Evolutionary conservation across 2,888 invertebrate species (phyloP), one percentile per base, ranked within the genome.

Genomic region (Ormia ochracea): DNA sequence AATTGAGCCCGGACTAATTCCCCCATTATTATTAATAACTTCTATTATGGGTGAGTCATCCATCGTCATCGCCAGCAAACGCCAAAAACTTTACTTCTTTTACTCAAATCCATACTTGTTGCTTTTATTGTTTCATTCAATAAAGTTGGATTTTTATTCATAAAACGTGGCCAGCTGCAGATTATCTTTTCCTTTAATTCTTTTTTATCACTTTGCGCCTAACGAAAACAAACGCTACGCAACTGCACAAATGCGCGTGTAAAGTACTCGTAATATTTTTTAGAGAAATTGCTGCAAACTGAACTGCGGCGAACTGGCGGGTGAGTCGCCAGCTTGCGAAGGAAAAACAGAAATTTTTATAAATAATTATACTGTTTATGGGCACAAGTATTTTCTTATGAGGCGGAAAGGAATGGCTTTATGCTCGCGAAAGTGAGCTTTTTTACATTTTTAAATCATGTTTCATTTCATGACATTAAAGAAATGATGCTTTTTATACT

Each of bases 81-180:
- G 52, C 66, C 48, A 65, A 52, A 82, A 75, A n/a, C n/a, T 72
- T 73, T 5, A 52, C 65, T 68, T 72, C 43, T 50, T 36, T 6
- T 43, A 19, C 2, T 26, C n/a, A 23, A 31, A 56, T 21, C 21
- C 45, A 73, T 52, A 26, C 23, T 52, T 43, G 52, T 61, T 70
- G 48, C 31, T 50, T 38, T 45, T 52, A 66, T 59, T 70, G 68
- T 79, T 70, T 75, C 80, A 73, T 80, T 70, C 69, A 63, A 58
- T 17, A 77, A 23, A 41, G 33, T 63, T 59, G 17, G 43, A 41
- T 50, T 75, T 65, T 73, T 73, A 68, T 59, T 74, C 74, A 70
- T 63, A 74, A 76, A 76, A 58, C 41, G 50, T 68, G 72, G 76
- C 73, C 80, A 80, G 80, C 76, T 80, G 76, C 76, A 76, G 72